Base-by-base conservation (phyloP, 2,797 vertebrate species). In the Molossus alvarezi region DNA sequence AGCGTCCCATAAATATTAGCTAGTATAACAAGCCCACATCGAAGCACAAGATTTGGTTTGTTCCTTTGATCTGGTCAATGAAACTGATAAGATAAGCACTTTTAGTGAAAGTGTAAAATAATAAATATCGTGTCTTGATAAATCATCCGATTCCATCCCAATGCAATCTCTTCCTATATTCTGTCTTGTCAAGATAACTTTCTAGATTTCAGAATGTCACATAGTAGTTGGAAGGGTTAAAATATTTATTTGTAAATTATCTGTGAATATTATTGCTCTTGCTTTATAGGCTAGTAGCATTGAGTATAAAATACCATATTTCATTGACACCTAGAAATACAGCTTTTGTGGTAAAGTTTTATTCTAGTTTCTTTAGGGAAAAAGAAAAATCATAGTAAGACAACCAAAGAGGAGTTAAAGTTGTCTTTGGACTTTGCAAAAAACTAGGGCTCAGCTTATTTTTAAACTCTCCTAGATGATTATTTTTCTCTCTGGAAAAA, bases 381-480 rank as follows among this genome's bases (percentile, higher is more conserved):
- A 48, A 37, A 29, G 23, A 73, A 90, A n/a, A 67, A 58, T 25
- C 55, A 60, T 33, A 72, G 55, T 64, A 88, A 67, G 55, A 88
- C 13, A 92, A 76, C 51, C 64, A 75, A 81, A 77, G 57, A 62
- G 14, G 15, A 95, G 10, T 94, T 95, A 80, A 17, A 71, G n/a
- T 17, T 15, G 0, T 60, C 21, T 27, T 89, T 85, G 89, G 65
- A 92, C 0, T 7, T 57, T 1, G 15, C 73, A 72, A n/a, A 29
- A 8, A 57, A 55, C 0, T 48, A 4, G 17, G 71, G 90, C 48
- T 95, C 88, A 80, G 80, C 37, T 48, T 81, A 92, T 71, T 92
- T 75, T 71, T 45, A 57, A 96, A 58, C 11, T 91, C 76, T 62
- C 79, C 90, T 5, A 97, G 86, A 94, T 84, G 96, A 93, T 88